Percentiles rank a stretch among this genome's conserved stretches.
These are phyloP conservation scores for Lymantria monacha DNA, from an alignment of 2,888 invertebrate genomes.

Conservation along the genomic window DNA sequence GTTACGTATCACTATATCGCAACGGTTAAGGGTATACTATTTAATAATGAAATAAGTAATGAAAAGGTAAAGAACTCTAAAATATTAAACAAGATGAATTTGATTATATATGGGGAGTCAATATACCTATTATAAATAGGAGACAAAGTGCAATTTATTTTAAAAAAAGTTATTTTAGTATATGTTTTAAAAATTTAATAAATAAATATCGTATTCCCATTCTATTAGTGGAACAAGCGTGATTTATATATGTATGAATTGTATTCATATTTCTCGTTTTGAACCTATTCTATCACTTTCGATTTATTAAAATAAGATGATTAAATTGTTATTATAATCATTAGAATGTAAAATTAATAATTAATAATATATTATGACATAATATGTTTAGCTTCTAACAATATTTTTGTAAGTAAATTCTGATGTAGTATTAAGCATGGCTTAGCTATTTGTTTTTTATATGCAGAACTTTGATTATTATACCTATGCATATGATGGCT, in stretches of 20 bases:
- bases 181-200: neutral
- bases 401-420: neutral
- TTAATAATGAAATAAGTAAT: no score
- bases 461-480: slow-evolving; percentile 1
- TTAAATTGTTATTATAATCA: slow-evolving; percentile 6
- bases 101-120: neutral
- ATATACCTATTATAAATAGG: neutral
- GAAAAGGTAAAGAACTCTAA: no score
- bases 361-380: slow-evolving; percentile 20
- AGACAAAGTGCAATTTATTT: neutral
- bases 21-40: no score
- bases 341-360: slow-evolving; percentile 10
- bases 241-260: slow-evolving; percentile 32
- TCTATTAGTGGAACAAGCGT: slow-evolving; percentile 18
- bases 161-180: neutral
- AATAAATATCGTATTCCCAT: neutral
- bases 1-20: no score
- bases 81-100: neutral
- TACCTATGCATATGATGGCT: no score
- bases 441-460: slow-evolving; percentile 26
- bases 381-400: slow-evolving; percentile 9
- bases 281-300: slow-evolving; percentile 6
- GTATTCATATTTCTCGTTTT: slow-evolving; percentile 2
- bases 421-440: slow-evolving; percentile 16
- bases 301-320: slow-evolving; percentile 7